Conservation (phyloP, 1,140 invertebrate genomes). For the Ditylenchus dipsaci region DNA sequence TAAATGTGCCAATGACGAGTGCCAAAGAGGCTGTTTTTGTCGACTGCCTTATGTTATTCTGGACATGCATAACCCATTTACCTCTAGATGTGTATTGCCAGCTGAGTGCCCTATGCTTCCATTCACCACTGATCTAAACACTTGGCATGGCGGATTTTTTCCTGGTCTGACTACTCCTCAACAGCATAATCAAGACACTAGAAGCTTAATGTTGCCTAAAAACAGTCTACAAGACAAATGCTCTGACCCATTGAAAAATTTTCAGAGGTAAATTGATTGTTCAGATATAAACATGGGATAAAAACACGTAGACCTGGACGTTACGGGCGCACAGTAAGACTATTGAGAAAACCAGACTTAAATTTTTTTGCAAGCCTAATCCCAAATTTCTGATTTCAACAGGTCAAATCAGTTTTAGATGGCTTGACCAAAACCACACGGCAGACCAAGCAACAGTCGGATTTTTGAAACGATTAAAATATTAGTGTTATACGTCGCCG, state of each 20-base stretch:
- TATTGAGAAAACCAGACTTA: too few species aligned
- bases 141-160: constrained; percentile 24
- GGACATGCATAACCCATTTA: constrained; percentile 22
- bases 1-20: constrained; percentile 22
- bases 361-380: too few species aligned
- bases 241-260: constrained; percentile 33
- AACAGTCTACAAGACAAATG: constrained; percentile 13
- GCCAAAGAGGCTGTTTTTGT: constrained; percentile 30
- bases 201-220: background rate
- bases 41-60: constrained; percentile 30
- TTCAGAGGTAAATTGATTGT: background rate
- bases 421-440: too few species aligned
- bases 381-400: too few species aligned
- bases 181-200: background rate
- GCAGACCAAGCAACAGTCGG: too few species aligned
- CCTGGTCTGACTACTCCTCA: background rate
- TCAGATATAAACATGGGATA: too few species aligned
- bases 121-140: constrained; percentile 19
- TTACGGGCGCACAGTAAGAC: too few species aligned
- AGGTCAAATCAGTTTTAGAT: too few species aligned
- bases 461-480: too few species aligned
- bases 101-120: constrained; percentile 27
- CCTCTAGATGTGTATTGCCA: constrained; percentile 31
- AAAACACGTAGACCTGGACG: too few species aligned
- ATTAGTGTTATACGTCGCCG: too few species aligned